Percentiles rank a stretch among this genome's conserved stretches.
Conservation (phyloP, 2,888 invertebrate species). For the Volucella inanis region DNA sequence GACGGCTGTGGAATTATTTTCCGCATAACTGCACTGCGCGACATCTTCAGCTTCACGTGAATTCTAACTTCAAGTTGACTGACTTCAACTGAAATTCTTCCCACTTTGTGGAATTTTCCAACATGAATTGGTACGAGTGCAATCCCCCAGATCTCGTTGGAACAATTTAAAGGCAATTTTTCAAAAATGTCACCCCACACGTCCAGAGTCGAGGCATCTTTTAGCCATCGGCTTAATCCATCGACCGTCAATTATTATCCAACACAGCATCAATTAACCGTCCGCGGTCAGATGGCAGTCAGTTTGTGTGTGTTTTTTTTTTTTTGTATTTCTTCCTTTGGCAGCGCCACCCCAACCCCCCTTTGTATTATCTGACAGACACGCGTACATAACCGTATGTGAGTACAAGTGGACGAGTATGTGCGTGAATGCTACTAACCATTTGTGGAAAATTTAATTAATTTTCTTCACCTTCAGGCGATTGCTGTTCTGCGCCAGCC, state of each 20-base stretch:
- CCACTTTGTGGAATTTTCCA: constrained; percentile 3
- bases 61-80: not conserved
- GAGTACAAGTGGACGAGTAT: not conserved
- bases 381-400: too few relatives aligned
- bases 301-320: constrained; percentile 1
- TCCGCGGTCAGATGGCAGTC: constrained; percentile 36
- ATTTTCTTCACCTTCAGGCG: constrained; percentile 70
- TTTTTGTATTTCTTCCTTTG: not conserved
- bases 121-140: not conserved
- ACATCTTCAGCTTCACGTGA: constrained; percentile 9
- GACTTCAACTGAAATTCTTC: constrained; percentile 44
- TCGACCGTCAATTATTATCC: constrained; percentile 61
- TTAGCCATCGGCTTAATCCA: constrained; percentile 59
- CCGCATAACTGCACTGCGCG: constrained; percentile 22
- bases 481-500: constrained; percentile 26
- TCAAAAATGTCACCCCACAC: constrained; percentile 62
- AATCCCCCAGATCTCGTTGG: not conserved
- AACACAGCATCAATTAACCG: constrained; percentile 64
- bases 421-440: constrained; percentile 19
- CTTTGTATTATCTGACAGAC: not conserved
- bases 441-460: constrained; percentile 67
- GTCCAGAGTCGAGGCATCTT: constrained; percentile 30
- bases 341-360: not conserved
- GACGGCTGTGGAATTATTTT: not conserved
- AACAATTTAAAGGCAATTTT: constrained; percentile 62